phyloP scores from a whole-genome alignment of 2,888 invertebrate genomes.

The Adela reaumurella region DNA sequence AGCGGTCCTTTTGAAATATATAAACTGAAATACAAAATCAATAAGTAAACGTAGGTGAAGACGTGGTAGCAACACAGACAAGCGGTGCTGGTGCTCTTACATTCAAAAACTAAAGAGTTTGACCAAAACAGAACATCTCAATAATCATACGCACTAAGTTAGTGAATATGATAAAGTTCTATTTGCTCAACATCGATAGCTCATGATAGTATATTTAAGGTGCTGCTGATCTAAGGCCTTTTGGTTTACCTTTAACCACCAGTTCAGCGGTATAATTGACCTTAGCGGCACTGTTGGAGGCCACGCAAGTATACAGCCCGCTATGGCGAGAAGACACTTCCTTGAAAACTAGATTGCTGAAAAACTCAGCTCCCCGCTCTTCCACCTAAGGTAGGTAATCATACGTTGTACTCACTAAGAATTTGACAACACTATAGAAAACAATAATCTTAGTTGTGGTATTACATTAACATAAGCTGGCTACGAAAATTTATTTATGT shows the following conservation, averaged over 20 bases:
- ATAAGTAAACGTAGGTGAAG: neutral
- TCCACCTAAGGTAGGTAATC: conserved; percentile 50
- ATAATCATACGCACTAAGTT: no score
- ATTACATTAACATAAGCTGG: no score
- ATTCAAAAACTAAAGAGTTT: no score
- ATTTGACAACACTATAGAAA: no score
- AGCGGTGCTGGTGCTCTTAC: neutral
- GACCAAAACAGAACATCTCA: no score
- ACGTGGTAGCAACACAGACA: neutral
- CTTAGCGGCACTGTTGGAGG: conserved; percentile 69
- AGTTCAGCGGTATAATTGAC: conserved; percentile 71
- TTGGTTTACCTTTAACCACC: conserved; percentile 65
- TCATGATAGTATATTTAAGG: neutral
- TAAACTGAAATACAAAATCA: no score
- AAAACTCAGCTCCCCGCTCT: conserved; percentile 70
- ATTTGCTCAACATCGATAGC: no score
- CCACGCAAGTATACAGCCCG: conserved; percentile 71
- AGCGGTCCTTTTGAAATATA: no score
- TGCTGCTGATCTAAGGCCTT: neutral
- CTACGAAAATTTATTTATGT: no score
- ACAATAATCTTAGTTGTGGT: no score
- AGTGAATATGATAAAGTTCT: no score
- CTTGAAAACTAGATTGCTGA: conserved; percentile 72
- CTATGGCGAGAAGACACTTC: conserved; percentile 68
- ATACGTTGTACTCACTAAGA: neutral